Evolutionary conservation across 64 coral and sea anemone genomes (phyloP).

Genomic region (Montipora cactus): DNA sequence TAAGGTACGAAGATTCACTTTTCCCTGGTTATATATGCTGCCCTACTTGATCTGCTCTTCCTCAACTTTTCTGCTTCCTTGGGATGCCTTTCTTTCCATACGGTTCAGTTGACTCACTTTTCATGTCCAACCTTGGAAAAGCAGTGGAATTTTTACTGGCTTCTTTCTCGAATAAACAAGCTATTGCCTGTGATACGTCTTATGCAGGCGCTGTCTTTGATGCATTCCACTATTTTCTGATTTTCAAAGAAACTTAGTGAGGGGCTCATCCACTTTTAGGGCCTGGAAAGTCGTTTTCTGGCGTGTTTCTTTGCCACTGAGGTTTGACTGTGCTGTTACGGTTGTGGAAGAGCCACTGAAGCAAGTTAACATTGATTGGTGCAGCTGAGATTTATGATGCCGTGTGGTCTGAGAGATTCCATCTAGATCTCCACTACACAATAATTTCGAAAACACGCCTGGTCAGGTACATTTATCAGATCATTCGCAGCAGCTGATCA

Average conservation of each 20-base stretch:
- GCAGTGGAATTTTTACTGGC: slow-evolving; percentile 5
- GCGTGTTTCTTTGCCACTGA: background rate
- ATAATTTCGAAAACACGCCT: slow-evolving; percentile 11
- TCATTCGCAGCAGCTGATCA: no score
- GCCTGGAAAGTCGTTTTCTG: slow-evolving; percentile 17
- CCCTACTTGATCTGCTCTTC: background rate
- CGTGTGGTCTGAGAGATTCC: slow-evolving; percentile 6
- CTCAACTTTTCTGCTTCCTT: background rate
- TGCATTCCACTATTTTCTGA: slow-evolving; percentile 14
- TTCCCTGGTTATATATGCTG: background rate
- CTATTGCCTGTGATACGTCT: slow-evolving; percentile 16
- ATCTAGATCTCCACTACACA: slow-evolving; percentile 2
- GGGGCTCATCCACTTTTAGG: background rate
- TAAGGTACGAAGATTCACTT: background rate
- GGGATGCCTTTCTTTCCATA: slow-evolving; percentile 2
- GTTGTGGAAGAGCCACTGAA: slow-evolving; percentile 9
- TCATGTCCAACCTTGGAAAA: slow-evolving; percentile 1
- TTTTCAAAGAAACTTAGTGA: slow-evolving; percentile 17
- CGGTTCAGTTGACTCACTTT: background rate
- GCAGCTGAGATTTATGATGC: slow-evolving; percentile 18
- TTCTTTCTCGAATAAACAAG: background rate
- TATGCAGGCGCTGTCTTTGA: slow-evolving; percentile 17
- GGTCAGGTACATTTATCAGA: background rate
- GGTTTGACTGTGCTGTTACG: slow-evolving; percentile 7
- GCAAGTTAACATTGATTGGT: slow-evolving; percentile 7